Base-by-base conservation (phyloP, 2,113 vertebrate genomes). In the Ellobius talpinus region DNA sequence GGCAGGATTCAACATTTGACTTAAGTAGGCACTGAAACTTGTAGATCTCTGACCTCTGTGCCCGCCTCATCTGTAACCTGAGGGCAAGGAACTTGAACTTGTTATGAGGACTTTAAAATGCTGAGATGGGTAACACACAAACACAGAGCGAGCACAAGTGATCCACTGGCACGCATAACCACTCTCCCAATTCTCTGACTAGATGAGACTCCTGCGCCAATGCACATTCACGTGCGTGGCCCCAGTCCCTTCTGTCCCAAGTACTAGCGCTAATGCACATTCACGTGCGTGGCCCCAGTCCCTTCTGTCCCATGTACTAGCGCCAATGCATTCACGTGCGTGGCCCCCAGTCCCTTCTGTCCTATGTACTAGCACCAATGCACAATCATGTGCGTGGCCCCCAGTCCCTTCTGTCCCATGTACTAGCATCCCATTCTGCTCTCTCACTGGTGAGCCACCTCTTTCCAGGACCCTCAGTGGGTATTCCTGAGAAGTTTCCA, bases 171-270 rank as follows among this genome's bases (percentile, higher is more conserved):
- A 8, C 19, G 11, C 36, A 17, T 16, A 29, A 36, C n/a, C 21
- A 72, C 19, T 21, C 19, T 58, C 17, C 45, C 33, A 29, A 1
- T 19, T 42, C 63, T 29, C 42, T 63, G 19, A 26, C 42, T 23
- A 31, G 45, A 5, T 36, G 0, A 2, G 73, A 29, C 31, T 19
- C 84, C 50, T 7, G 6, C 7, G 31, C 21, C 52, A 14, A 11
- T 26, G 42, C 1, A 7, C n/a, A 5, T 3, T n/a, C 31, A 58
- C 2, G 7, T 42, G 61, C 19, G 11, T 7, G 2, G 14, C 61
- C 63, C 52, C 55, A 31, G 45, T 13, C 36, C 26, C 45, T n/a
- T 33, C 11, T 14, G 11, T 36, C 42, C 21, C 3, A 9, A 0
- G 50, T 8, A 29, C 36, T 39, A 47, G 23, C 77, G 36, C 19